These are phyloP conservation scores for Aramus guarauna DNA, from an alignment of 2,113 vertebrate genomes.

Conservation along the genomic window DNA sequence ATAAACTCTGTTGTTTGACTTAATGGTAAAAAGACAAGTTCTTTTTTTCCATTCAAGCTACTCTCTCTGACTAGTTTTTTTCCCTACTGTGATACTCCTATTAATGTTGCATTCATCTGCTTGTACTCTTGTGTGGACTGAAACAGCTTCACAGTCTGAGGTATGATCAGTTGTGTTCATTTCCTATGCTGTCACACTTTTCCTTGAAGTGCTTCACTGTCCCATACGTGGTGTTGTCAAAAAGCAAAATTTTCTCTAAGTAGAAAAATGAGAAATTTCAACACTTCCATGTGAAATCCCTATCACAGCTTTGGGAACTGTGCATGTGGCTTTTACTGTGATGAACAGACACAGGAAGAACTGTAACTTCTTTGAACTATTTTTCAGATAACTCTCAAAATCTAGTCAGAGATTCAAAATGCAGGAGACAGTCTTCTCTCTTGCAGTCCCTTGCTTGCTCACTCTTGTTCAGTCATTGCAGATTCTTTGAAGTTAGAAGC, in stretches of 20 bases:
- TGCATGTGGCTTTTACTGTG: background rate
- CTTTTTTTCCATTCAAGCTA: background rate
- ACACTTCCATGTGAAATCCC: background rate
- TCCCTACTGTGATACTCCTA: background rate
- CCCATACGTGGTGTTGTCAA: conserved; percentile 20
- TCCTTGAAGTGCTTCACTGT: background rate
- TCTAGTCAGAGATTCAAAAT: conserved; percentile 16
- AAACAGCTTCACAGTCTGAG: background rate
- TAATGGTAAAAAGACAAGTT: background rate
- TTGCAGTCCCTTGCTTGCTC: background rate
- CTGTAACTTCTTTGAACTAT: conserved; percentile 21
- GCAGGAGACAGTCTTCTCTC: background rate
- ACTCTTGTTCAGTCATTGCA: background rate
- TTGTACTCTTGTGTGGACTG: conserved; percentile 4
- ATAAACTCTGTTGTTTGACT: background rate
- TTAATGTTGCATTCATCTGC: conserved; percentile 12
- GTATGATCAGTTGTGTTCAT: conserved; percentile 6
- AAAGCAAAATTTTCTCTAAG: background rate
- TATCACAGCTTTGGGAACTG: conserved; percentile 29
- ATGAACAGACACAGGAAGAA: background rate
- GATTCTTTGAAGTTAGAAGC: conserved; percentile 18
- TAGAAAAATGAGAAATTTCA: background rate
- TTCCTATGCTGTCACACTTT: background rate
- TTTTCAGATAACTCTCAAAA: conserved; percentile 7
- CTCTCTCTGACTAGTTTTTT: background rate